Conservation (phyloP, 35 echinoderm and acorn worm species). For the Lytechinus variegatus region DNA sequence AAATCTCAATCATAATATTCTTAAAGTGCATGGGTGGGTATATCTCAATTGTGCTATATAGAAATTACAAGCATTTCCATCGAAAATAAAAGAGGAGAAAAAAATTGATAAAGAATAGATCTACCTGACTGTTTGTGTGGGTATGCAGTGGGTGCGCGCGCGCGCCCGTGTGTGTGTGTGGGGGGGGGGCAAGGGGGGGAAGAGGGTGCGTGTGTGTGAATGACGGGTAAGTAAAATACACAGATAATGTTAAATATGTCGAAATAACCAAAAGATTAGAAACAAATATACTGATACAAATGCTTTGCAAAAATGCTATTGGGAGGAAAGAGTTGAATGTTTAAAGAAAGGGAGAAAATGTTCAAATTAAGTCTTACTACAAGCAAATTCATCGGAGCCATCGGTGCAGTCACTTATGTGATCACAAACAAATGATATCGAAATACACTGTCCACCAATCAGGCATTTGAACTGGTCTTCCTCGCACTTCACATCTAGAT, state of each 20-base stretch:
- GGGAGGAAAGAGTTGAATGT: too few relatives aligned
- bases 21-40: too few relatives aligned
- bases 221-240: background rate
- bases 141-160: too few relatives aligned
- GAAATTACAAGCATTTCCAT: background rate
- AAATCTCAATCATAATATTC: too few relatives aligned
- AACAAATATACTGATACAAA: too few relatives aligned
- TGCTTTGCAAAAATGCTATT: too few relatives aligned
- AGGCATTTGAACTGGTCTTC: background rate
- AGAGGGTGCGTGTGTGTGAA: background rate
- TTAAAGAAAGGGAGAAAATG: background rate
- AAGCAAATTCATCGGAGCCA: slow-evolving; percentile 15
- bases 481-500: background rate
- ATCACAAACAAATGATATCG: slow-evolving; percentile 3
- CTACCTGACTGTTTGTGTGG: too few relatives aligned
- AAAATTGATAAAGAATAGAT: background rate
- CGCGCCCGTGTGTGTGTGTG: background rate
- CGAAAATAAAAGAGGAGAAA: background rate
- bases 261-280: background rate
- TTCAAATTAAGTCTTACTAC: background rate
- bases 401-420: background rate
- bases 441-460: background rate
- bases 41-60: background rate
- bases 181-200: background rate
- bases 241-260: background rate